A percentile compares a stretch with the other conserved stretches of the same genome.
Conservation (phyloP, 2,797 vertebrate genomes). For the Botia almorhae region DNA sequence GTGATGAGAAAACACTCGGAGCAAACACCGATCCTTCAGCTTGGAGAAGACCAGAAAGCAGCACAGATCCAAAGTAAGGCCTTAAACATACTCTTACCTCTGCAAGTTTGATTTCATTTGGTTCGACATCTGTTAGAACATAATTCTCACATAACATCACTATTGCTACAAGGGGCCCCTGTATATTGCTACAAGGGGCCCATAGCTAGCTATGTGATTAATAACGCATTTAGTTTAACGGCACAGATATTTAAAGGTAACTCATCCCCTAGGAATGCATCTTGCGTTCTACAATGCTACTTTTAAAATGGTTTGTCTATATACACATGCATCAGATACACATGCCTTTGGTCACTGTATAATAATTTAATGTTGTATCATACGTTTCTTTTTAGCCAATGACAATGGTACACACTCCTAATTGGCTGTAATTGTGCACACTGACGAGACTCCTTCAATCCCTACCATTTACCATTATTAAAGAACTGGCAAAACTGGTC, state of each 20-base stretch:
- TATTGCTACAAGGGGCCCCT: too few relatives aligned
- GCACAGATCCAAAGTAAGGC: not conserved
- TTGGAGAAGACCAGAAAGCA: constrained; percentile 6
- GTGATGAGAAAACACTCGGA: constrained; percentile 10
- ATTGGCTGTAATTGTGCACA: not conserved
- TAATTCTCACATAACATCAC: not conserved
- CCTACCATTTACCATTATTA: not conserved
- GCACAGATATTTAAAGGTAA: too few relatives aligned
- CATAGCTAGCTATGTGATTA: too few relatives aligned
- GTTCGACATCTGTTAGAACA: not conserved
- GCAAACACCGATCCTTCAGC: not conserved
- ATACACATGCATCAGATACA: too few relatives aligned
- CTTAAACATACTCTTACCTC: not conserved
- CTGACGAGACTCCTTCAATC: not conserved
- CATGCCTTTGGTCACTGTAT: too few relatives aligned
- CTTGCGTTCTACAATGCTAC: not conserved
- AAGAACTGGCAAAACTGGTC: constrained; percentile 6
- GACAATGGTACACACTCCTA: not conserved
- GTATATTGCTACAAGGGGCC: too few relatives aligned
- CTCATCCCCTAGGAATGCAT: too few relatives aligned
- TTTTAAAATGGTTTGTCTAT: not conserved
- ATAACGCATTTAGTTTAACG: too few relatives aligned
- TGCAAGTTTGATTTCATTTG: not conserved
- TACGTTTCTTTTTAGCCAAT: not conserved
- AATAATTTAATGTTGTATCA: too few relatives aligned